Percentiles rank a stretch among this genome's conserved stretches.
These are phyloP conservation scores for Platypus cylindrus DNA, from an alignment of 2,888 invertebrate species.

Conservation along the genomic window DNA sequence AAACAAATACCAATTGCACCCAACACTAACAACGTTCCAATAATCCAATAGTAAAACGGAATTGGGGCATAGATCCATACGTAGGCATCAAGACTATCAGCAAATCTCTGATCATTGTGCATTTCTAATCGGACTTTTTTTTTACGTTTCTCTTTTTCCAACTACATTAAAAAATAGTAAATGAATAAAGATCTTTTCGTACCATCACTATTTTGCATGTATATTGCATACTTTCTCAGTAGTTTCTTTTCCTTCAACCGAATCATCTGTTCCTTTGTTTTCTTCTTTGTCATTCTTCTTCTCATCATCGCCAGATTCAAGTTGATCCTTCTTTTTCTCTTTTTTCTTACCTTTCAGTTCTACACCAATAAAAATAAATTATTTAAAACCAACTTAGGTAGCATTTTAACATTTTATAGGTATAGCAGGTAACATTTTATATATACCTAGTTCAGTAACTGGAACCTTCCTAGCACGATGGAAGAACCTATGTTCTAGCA, in stretches of 20 bases:
- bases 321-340: slow-evolving; percentile 38
- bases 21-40: slow-evolving; percentile 78
- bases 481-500: slow-evolving; percentile 88
- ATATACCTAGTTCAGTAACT: slow-evolving; percentile 41
- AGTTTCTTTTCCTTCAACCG: slow-evolving; percentile 38
- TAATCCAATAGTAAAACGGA: slow-evolving; percentile 86
- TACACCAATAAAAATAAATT: slow-evolving; percentile 1
- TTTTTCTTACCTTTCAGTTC: slow-evolving; percentile 49
- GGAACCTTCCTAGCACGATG: slow-evolving; percentile 87
- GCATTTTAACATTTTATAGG: background rate
- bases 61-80: slow-evolving; percentile 98
- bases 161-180: slow-evolving; percentile 14
- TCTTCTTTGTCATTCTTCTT: slow-evolving; percentile 38
- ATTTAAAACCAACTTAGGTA: background rate
- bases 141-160: slow-evolving; percentile 57
- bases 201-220: too few species aligned
- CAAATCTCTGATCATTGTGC: slow-evolving; percentile 89
- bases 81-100: slow-evolving; percentile 89
- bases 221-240: slow-evolving; percentile 20
- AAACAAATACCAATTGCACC: slow-evolving; percentile 92
- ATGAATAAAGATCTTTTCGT: too few species aligned
- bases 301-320: slow-evolving; percentile 32
- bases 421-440: background rate
- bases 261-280: slow-evolving; percentile 36
- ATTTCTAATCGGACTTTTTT: slow-evolving; percentile 92